Conservation (phyloP, 2,113 vertebrate genomes). For the Thamnophis sirtalis region DNA sequence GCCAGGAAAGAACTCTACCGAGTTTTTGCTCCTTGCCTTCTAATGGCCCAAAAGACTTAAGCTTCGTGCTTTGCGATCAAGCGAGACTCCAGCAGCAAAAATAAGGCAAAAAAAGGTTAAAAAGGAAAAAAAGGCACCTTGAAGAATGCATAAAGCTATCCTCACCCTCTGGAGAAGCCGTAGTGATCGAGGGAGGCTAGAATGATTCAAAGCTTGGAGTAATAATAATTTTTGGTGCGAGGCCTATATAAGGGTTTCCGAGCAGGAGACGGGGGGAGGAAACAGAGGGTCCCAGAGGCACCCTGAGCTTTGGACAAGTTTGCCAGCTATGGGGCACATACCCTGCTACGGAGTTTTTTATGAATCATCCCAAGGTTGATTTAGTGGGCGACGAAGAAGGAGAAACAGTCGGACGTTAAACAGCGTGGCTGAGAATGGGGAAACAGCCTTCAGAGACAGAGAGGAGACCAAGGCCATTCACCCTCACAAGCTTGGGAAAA, state of each 20-base stretch:
- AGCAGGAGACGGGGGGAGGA: background rate
- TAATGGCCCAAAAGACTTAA: background rate
- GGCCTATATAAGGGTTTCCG: background rate
- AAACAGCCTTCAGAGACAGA: background rate
- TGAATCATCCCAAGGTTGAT: background rate
- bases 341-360: background rate
- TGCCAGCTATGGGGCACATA: background rate
- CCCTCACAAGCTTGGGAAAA: background rate
- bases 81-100: background rate
- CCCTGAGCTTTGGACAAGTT: background rate
- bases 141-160: background rate
- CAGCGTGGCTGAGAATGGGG: no score
- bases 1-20: background rate
- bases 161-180: background rate
- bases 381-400: background rate
- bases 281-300: background rate
- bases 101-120: background rate
- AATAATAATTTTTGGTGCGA: background rate
- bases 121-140: background rate
- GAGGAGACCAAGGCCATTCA: background rate
- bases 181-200: background rate
- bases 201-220: background rate
- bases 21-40: background rate
- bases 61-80: background rate
- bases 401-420: background rate